A percentile compares a stretch with the other conserved stretches of the same genome.
Evolutionary conservation across 2,797 vertebrate genomes (phyloP).

Genomic region (Pseudochirops corinnae): DNA sequence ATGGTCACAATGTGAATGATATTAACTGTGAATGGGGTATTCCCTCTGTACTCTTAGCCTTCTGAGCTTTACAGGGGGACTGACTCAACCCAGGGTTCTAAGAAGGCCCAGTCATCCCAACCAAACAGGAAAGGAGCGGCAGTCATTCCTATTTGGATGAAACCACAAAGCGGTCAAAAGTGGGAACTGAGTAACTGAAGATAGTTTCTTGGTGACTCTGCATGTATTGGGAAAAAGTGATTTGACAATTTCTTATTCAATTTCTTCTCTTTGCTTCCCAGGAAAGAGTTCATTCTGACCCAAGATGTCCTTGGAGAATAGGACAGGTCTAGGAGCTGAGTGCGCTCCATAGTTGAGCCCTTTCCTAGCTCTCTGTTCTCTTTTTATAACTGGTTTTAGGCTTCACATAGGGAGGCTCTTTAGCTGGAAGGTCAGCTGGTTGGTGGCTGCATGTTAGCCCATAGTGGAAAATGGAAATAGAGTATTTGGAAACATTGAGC

Average conservation of each 20-base stretch:
- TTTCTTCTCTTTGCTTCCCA: background rate
- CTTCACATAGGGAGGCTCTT: background rate
- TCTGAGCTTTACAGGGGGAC: background rate
- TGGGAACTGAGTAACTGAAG: background rate
- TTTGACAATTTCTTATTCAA: background rate
- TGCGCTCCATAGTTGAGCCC: background rate
- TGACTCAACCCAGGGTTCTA: background rate
- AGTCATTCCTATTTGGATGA: background rate
- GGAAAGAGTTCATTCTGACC: background rate
- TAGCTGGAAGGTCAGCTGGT: constrained; percentile 60
- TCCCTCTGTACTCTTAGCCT: fast-evolving
- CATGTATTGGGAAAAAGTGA: background rate
- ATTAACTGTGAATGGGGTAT: constrained; percentile 66
- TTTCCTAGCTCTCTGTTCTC: background rate
- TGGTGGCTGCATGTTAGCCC: constrained; percentile 66
- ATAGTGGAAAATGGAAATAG: background rate
- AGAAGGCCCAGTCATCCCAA: background rate
- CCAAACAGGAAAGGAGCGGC: background rate
- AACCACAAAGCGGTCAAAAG: background rate
- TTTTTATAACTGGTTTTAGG: background rate
- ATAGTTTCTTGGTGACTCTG: background rate
- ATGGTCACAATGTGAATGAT: constrained; percentile 9
- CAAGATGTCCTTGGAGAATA: background rate
- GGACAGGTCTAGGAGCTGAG: background rate
- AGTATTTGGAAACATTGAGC: background rate